Base-by-base conservation (phyloP, 1,140 invertebrate species). In the Temnothorax longispinosus region DNA sequence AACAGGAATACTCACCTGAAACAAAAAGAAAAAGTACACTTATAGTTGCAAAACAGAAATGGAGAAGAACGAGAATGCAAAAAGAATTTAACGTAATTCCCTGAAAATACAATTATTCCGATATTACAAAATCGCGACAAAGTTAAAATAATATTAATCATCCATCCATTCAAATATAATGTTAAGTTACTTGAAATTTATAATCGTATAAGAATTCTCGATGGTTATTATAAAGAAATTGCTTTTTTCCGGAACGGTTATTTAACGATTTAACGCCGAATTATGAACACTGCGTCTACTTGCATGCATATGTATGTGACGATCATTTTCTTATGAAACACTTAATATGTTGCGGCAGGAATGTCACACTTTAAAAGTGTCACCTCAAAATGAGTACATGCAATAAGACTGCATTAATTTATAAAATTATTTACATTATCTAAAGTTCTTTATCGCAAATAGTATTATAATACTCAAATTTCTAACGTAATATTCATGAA, bases 1-100 rank as follows among this genome's bases (percentile, higher is more conserved):
- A 41, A 13, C 13, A 3, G 18, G 50, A 50, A 86, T 91, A 91
- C 90, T 91, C 89, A 91, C 90, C 89, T 91, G 62, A 56, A 89
- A 91, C 87, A 89, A 50, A 87, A 78, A 90, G 27, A 64, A 10
- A 60, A 54, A n/a, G 21, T 1, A 11, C 2, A 71, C 27, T 62
- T 65, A 69, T 47, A 80, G 52, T 75, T 10, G 47, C 10, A 41
- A 13, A 10, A 18, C 13, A n/a, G 41, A 32, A 32, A 50, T 27
- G 11, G 6, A 69, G 15, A 67, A 38, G n/a, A 60, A 38, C 6
- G 6, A 11, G 71, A 21, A 52, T 44, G 47, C 76, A 72, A 58
- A 52, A 27, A 21, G 15, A 11, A 5, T n/a, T 64, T 41, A 21
- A 62, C n/a, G 21, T 58, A 13, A 27, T 74, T 72, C 18, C 4